phyloP scores from a whole-genome alignment of 2,797 vertebrate species.

The Urocyon cinereoargenteus region DNA sequence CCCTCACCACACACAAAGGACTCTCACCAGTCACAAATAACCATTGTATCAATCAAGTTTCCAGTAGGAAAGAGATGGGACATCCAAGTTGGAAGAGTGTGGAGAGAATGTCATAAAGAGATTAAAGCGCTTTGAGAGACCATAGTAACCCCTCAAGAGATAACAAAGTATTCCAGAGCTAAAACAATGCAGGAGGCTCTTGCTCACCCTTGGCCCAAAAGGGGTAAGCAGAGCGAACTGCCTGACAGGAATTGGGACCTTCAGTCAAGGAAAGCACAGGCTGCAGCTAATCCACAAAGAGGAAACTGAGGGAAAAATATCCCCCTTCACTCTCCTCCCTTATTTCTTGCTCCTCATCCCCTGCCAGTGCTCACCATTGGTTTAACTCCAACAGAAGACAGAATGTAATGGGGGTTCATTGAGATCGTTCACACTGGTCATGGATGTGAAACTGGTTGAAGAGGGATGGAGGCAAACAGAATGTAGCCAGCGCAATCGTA shows the following conservation, averaged over 20 bases:
- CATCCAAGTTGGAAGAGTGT: background rate
- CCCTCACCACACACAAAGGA: background rate
- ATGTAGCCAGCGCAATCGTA: background rate
- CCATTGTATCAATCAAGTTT: background rate
- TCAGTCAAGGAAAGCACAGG: background rate
- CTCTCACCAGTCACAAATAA: background rate
- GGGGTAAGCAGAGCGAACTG: background rate
- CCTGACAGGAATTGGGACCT: background rate
- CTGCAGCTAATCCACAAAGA: background rate
- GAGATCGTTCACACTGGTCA: background rate
- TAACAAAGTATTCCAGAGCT: background rate
- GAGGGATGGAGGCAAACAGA: background rate
- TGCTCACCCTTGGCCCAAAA: background rate
- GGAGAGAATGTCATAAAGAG: constrained; percentile 2
- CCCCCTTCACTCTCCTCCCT: background rate
- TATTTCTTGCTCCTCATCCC: background rate
- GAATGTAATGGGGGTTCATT: background rate
- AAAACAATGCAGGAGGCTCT: background rate
- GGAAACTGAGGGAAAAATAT: background rate
- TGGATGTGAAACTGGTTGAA: background rate
- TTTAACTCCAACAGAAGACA: background rate
- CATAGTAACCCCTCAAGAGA: background rate
- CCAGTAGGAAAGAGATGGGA: background rate
- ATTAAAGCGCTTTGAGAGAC: background rate
- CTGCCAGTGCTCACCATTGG: background rate